Conservation (phyloP, 2,113 vertebrate species). For the Myrmophylax atrothorax region DNA sequence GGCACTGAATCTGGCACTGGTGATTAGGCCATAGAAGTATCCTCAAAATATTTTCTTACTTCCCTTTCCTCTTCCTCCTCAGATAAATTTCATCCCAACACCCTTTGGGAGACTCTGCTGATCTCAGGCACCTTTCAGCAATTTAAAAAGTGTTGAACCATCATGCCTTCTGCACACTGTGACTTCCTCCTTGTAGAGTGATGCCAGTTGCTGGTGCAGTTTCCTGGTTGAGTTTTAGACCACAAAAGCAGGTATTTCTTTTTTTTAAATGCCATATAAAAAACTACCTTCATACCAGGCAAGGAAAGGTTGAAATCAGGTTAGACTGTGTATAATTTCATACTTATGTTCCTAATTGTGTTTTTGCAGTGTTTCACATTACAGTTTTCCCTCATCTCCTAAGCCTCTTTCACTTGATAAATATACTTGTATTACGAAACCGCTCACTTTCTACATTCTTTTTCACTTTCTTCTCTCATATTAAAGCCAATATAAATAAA, state of each 20-base stretch:
- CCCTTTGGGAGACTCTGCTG: neutral
- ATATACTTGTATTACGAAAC: slow-evolving; percentile 45
- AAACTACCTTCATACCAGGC: neutral
- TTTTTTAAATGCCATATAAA: slow-evolving; percentile 24
- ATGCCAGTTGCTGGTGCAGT: neutral
- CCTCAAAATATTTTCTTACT: neutral
- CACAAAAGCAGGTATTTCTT: neutral
- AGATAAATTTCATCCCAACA: neutral
- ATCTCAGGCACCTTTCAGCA: neutral
- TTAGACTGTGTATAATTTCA: slow-evolving; percentile 18
- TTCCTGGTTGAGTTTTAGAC: neutral
- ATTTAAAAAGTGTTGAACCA: neutral
- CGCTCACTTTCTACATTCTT: slow-evolving; percentile 49
- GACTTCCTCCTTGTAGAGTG: neutral
- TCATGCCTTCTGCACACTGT: neutral
- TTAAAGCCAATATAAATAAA: slow-evolving; percentile 66
- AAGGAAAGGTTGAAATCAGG: slow-evolving; percentile 19
- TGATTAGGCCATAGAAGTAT: neutral
- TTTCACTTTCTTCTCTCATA: slow-evolving; percentile 49
- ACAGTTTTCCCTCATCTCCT: slow-evolving; percentile 21
- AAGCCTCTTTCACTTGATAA: slow-evolving; percentile 35
- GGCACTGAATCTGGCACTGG: neutral
- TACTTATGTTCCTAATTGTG: slow-evolving; percentile 11
- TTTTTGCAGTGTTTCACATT: slow-evolving; percentile 58
- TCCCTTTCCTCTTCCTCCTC: neutral